Base-by-base conservation (phyloP, 2,888 invertebrate species). In the Gandaritis pyraliata region DNA sequence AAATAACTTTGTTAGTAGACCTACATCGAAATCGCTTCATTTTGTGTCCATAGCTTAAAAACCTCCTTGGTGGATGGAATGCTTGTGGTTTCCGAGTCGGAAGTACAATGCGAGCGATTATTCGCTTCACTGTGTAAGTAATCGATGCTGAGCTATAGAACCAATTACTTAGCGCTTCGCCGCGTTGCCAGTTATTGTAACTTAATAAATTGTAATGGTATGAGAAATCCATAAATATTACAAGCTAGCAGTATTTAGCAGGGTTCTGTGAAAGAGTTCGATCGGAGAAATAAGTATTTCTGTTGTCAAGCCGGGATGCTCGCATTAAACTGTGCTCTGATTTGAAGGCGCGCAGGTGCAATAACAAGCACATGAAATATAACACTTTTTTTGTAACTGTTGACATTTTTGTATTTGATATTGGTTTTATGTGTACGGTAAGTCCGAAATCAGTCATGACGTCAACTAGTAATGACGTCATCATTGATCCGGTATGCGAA, bases 11-110 rank as follows among this genome's bases (percentile, higher is more conserved):
- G n/a, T n/a, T n/a, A n/a, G n/a, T n/a, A n/a, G n/a, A n/a, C n/a
- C n/a, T n/a, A n/a, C n/a, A 8, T 10, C 8, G 33, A 33, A 33
- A 10, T 33, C 8, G 10, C 10, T 33, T 5, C 33, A 2, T 45
- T 57, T 52, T 8, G 29, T 15, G 48, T 61, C 52, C 46, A 50
- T 13, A 50, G n/a, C n/a, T 11, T 29, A 16, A 53, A 41, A 43
- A 38, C 29, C 23, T 58, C 45, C 41, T n/a, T 43, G 50, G 12
- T 46, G 30, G 23, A 41, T 71, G 74, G 79, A 80, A 83, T 81
- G 78, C 70, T 76, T 85, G 83, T 72, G 83, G 83, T 85, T 83
- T 82, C 81, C 81, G 77, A 81, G 64, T 80, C 79, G 81, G 80
- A 81, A 80, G 81, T 79, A 73, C 75, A 74, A 73, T 73, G 70